Percentiles rank a stretch among this genome's conserved stretches.
Evolutionary conservation across 1,140 invertebrate genomes (phyloP).

Genomic region (Drosophila persimilis): DNA sequence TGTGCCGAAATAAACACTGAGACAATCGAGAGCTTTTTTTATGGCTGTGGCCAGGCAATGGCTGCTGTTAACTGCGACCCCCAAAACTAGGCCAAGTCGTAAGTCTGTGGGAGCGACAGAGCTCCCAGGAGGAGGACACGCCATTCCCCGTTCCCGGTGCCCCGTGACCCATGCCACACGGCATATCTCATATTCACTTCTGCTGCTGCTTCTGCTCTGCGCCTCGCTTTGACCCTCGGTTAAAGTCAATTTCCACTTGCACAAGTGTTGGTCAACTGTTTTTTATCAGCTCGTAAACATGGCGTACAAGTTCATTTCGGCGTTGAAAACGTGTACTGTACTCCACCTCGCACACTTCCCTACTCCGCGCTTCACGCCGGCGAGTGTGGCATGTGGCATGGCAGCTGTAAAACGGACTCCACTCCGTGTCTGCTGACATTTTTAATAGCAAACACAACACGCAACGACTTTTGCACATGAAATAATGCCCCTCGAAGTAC

Average conservation of each 20-base stretch:
- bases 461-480: constrained; percentile 79
- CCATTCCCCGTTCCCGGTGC: background rate
- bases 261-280: constrained; percentile 78
- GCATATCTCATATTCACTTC: too few relatives aligned
- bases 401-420: constrained; percentile 54
- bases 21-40: constrained; percentile 38
- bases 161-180: background rate
- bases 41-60: constrained; percentile 18
- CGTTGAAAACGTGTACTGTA: constrained; percentile 74
- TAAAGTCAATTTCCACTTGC: constrained; percentile 44
- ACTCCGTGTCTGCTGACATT: constrained; percentile 63
- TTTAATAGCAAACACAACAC: constrained; percentile 81
- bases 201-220: too few relatives aligned
- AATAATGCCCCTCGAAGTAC: constrained; percentile 74
- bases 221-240: constrained; percentile 8
- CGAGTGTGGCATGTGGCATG: constrained; percentile 14
- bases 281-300: constrained; percentile 81
- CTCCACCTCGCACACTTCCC: constrained; percentile 20
- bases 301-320: constrained; percentile 76
- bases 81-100: too few relatives aligned
- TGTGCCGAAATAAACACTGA: constrained; percentile 30
- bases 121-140: too few relatives aligned
- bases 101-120: too few relatives aligned
- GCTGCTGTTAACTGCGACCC: constrained; percentile 32
- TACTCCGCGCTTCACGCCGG: background rate